Conservation (phyloP, 2,113 vertebrate genomes). For the Orientallactaga bullata region DNA sequence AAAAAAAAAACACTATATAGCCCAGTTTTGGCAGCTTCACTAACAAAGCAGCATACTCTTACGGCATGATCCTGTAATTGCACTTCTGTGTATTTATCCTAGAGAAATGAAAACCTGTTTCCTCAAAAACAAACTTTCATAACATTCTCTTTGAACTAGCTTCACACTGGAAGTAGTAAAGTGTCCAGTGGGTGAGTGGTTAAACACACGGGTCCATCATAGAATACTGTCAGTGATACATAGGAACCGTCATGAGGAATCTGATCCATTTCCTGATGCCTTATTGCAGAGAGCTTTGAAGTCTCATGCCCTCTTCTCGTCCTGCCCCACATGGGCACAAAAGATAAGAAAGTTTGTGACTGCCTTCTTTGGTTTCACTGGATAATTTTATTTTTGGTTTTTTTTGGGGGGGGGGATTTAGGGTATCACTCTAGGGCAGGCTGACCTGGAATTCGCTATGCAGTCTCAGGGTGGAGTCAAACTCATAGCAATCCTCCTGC, state of each 20-base stretch:
- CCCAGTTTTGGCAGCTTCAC: no score
- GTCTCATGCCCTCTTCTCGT: background rate
- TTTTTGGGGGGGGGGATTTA: no score
- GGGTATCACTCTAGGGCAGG: no score
- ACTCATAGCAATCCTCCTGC: no score
- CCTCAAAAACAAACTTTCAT: background rate
- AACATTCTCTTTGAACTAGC: background rate
- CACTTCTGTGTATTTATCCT: background rate
- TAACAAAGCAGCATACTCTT: no score
- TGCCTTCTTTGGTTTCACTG: background rate
- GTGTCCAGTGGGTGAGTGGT: background rate
- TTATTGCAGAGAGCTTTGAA: background rate
- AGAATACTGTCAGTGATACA: no score
- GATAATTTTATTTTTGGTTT: no score
- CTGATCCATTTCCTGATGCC: background rate
- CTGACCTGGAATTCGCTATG: no score
- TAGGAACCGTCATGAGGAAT: background rate
- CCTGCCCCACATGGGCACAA: background rate
- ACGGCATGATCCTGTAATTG: background rate
- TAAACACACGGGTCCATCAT: background rate
- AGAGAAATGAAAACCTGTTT: background rate
- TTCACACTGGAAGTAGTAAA: background rate
- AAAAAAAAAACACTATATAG: no score
- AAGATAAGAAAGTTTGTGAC: background rate
- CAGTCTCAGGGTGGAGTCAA: no score